Base-by-base conservation (phyloP, 2,113 vertebrate species). In the Phaetusa simplex region DNA sequence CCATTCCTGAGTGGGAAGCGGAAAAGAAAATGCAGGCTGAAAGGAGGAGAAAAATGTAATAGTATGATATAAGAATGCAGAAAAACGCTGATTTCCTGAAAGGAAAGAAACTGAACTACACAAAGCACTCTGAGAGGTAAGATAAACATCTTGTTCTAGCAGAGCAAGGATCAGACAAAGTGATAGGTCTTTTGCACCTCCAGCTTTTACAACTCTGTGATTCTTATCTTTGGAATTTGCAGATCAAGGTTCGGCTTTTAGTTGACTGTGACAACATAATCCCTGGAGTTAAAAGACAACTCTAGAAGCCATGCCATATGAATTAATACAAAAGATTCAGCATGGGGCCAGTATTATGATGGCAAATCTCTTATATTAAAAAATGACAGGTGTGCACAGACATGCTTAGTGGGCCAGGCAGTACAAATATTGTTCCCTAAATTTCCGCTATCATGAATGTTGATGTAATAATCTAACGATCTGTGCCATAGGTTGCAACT, bases 381-480 rank as follows among this genome's bases (percentile, higher is more conserved):
- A 93, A 97, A 97, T 94, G 90, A 88, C 94, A 97, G 95, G 92
- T 97, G 90, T 89, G 73, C 90, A 88, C 59, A 87, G 95, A 82
- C 52, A 53, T 29, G 59, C 86, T 94, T 87, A 73, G 71, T 62
- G 82, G 80, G 90, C 88, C 89, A 85, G 64, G 92, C 88, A 90
- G 86, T 82, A 94, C 76, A 92, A 94, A 85, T 96, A 96, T 81
- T 96, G 83, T 96, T 98, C 92, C 78, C 78, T 95, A 85, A 87
- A 97, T 97, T 96, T 93, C 90, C 84, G 62, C 91, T 96, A 83
- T 90, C 90, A 85, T 96, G 96, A 96, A 95, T 97, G 96, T 96
- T 97, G 94, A 85, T 95, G 91, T 83, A 89, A 95, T 94, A 96
- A 95, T 87, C 61, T 93, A 97, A 97, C 96, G 88, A 94, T 97